Conservation (phyloP, 2,113 vertebrate genomes). For the Ammodytes marinus region DNA sequence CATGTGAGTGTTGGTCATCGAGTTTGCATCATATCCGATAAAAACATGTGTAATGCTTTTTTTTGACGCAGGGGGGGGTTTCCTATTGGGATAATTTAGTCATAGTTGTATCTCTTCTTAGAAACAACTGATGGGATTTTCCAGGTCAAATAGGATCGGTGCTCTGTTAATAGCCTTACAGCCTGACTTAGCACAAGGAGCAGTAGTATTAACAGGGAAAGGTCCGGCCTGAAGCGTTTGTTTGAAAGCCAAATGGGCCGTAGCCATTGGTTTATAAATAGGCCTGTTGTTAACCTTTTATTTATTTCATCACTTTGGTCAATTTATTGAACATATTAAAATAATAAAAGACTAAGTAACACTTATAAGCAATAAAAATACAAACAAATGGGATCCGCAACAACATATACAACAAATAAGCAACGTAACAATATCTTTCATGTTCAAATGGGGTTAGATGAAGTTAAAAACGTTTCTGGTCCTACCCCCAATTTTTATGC, state of each 20-base stretch:
- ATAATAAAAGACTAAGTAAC: too few species aligned
- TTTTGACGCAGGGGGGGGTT: neutral
- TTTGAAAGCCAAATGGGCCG: conserved; percentile 22
- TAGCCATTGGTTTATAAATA: conserved; percentile 15
- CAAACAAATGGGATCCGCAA: too few species aligned
- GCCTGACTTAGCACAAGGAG: conserved; percentile 65
- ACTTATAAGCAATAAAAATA: too few species aligned
- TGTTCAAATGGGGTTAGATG: too few species aligned
- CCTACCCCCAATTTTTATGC: too few species aligned
- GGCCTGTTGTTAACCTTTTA: conserved; percentile 28
- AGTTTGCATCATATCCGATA: neutral
- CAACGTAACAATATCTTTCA: too few species aligned
- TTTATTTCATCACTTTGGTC: too few species aligned
- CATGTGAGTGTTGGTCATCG: conserved; percentile 81
- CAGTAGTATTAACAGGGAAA: conserved; percentile 50
- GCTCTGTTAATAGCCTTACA: conserved; percentile 73
- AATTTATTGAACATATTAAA: too few species aligned
- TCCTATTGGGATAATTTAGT: neutral
- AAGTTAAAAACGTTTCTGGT: too few species aligned
- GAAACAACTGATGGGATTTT: conserved; percentile 79
- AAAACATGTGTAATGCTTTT: neutral
- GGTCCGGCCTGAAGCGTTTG: conserved; percentile 22
- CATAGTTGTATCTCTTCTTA: conserved; percentile 10
- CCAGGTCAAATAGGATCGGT: conserved; percentile 69
- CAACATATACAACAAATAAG: too few species aligned